Percentiles rank a stretch among this genome's conserved stretches.
phyloP scores from a whole-genome alignment of 2,888 invertebrate species.

The Ganaspis brasiliensis region DNA sequence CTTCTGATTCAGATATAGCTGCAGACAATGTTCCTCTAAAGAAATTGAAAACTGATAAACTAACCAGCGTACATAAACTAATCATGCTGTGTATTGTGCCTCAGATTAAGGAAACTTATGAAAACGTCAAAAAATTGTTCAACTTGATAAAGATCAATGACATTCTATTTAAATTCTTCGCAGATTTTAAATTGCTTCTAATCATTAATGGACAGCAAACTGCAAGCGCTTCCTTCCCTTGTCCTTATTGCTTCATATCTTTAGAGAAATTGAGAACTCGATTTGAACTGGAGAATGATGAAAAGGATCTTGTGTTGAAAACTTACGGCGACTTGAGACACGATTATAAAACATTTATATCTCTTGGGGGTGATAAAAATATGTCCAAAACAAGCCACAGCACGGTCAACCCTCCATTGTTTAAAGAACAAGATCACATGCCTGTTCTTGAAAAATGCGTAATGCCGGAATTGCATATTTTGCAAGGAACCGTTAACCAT shows the following conservation, averaged over 20 bases:
- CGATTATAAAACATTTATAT: not conserved
- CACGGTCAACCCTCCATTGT: not conserved
- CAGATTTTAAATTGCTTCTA: too few species aligned
- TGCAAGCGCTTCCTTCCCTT: too few species aligned
- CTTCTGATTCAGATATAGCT: too few species aligned
- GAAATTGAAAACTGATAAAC: not conserved
- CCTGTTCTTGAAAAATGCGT: not conserved
- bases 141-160: too few species aligned
- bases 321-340: conserved; percentile 16
- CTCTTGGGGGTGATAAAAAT: not conserved
- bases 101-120: not conserved
- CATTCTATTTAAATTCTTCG: too few species aligned
- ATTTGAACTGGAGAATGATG: too few species aligned
- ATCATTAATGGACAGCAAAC: too few species aligned
- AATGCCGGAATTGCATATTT: not conserved
- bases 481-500: too few species aligned
- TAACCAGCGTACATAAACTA: conserved; percentile 1
- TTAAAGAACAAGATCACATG: conserved; percentile 17
- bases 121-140: not conserved
- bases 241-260: too few species aligned
- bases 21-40: not conserved
- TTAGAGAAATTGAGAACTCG: too few species aligned
- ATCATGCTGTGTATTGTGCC: conserved; percentile 11
- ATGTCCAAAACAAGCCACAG: not conserved
- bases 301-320: not conserved